Percentiles rank a stretch among this genome's conserved stretches.
Conservation (phyloP, 2,888 invertebrate species). For the Lithophane semibrunnea region DNA sequence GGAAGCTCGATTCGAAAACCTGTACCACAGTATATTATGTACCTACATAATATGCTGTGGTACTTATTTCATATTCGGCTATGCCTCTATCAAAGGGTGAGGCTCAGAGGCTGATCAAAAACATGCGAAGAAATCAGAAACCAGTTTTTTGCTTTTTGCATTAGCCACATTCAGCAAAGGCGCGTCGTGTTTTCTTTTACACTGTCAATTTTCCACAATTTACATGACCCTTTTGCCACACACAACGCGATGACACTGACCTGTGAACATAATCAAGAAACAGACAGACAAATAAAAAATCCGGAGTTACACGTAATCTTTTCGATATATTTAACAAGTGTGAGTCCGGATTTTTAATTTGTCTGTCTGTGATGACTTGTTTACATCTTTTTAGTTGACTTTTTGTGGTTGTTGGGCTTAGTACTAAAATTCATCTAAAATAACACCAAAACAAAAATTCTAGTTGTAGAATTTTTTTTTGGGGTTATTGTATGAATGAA, state of each 20-base stretch:
- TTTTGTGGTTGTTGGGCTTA: no score
- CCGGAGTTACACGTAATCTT: no score
- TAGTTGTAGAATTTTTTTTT: no score
- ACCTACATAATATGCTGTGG: no score
- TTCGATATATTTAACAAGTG: no score
- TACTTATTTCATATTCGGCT: not conserved
- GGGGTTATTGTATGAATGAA: no score
- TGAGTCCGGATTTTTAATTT: no score
- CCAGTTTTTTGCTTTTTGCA: not conserved
- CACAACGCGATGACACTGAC: not conserved
- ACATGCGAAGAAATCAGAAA: not conserved
- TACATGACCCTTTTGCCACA: not conserved
- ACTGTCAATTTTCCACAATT: not conserved
- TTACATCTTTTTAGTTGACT: no score
- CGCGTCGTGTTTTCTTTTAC: not conserved
- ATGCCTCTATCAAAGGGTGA: not conserved
- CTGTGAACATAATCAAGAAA: not conserved
- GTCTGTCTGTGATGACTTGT: no score
- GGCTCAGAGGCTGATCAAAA: not conserved
- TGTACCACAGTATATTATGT: not conserved
- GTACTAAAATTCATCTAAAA: no score
- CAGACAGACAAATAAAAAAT: no score
- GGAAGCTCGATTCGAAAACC: not conserved
- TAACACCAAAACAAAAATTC: no score
- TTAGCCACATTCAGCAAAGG: not conserved